Evolutionary conservation across 2,113 vertebrate genomes (phyloP).

Genomic region (Nerophis lumbriciformis): DNA sequence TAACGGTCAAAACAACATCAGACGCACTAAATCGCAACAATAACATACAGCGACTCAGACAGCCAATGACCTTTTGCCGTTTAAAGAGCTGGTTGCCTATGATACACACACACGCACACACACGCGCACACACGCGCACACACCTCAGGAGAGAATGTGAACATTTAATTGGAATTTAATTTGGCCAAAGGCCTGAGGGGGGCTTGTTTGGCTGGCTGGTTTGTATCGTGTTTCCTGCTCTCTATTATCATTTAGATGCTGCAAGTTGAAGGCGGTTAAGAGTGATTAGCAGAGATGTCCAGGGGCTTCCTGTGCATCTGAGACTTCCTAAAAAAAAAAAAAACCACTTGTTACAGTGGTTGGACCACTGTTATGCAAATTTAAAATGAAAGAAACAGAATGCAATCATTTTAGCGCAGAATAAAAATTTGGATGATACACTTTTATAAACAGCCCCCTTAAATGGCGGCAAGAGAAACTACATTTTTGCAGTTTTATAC

Average conservation of each 20-base stretch:
- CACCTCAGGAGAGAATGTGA: conserved; percentile 45
- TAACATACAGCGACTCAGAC: conserved; percentile 51
- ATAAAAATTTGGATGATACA: background rate
- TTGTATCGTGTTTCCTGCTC: conserved; percentile 51
- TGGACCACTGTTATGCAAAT: conserved; percentile 27
- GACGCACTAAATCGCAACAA: conserved; percentile 50
- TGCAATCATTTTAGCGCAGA: background rate
- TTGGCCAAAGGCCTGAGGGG: conserved; percentile 58
- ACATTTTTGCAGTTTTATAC: too few species aligned
- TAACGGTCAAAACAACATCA: conserved; percentile 64
- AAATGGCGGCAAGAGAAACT: too few species aligned
- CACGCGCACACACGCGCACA: conserved; percentile 1
- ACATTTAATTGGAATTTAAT: conserved; percentile 65
- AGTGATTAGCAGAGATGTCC: conserved; percentile 70
- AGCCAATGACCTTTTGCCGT: conserved; percentile 62
- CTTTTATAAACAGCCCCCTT: too few species aligned
- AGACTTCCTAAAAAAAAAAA: conserved; percentile 56
- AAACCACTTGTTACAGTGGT: conserved; percentile 39
- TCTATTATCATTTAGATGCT: conserved; percentile 63
- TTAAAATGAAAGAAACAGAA: background rate
- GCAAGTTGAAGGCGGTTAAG: conserved; percentile 61
- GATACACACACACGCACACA: conserved; percentile 27
- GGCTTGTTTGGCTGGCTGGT: conserved; percentile 54
- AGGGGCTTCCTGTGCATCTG: conserved; percentile 59
- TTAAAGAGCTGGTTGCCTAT: conserved; percentile 56